phyloP scores from a whole-genome alignment of 2,113 vertebrate species.

The Nannobrachium achirus region DNA sequence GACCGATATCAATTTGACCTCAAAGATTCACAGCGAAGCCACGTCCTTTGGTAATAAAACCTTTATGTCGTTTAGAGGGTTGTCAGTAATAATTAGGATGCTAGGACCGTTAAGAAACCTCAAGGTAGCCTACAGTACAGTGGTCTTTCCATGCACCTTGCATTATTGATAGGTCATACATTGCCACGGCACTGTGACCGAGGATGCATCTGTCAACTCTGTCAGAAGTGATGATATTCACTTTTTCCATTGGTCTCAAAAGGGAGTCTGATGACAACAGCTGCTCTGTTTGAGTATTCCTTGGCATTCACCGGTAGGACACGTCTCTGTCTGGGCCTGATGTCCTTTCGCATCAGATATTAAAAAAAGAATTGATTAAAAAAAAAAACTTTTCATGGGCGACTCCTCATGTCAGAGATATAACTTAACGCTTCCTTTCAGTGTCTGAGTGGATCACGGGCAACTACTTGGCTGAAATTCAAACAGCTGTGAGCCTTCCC shows the following conservation, averaged over 20 bases:
- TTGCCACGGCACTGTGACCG: conserved; percentile 21
- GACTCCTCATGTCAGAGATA: conserved; percentile 45
- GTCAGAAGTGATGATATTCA: conserved; percentile 47
- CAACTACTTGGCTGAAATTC: conserved; percentile 52
- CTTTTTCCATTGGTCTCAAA: conserved; percentile 30
- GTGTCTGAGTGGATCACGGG: conserved; percentile 30
- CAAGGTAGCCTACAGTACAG: too few relatives aligned
- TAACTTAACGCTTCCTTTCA: conserved; percentile 21
- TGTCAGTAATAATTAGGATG: too few relatives aligned
- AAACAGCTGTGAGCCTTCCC: conserved; percentile 30
- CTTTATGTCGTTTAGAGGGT: too few relatives aligned
- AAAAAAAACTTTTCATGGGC: background rate
- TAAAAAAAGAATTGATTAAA: conserved; percentile 12
- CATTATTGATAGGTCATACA: conserved; percentile 20
- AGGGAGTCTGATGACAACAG: conserved; percentile 47
- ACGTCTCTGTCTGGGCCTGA: conserved; percentile 39
- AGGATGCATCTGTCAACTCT: conserved; percentile 40
- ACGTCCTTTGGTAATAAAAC: too few relatives aligned
- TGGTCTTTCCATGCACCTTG: too few relatives aligned
- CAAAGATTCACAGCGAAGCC: too few relatives aligned
- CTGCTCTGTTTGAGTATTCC: conserved; percentile 39
- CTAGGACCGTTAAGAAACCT: too few relatives aligned
- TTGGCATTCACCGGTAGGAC: conserved; percentile 22
- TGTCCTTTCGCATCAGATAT: conserved; percentile 41
- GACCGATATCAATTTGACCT: too few relatives aligned